Percentiles rank a stretch among this genome's conserved stretches.
phyloP scores from a whole-genome alignment of 1,140 invertebrate species.

The Anthonomus grandis region DNA sequence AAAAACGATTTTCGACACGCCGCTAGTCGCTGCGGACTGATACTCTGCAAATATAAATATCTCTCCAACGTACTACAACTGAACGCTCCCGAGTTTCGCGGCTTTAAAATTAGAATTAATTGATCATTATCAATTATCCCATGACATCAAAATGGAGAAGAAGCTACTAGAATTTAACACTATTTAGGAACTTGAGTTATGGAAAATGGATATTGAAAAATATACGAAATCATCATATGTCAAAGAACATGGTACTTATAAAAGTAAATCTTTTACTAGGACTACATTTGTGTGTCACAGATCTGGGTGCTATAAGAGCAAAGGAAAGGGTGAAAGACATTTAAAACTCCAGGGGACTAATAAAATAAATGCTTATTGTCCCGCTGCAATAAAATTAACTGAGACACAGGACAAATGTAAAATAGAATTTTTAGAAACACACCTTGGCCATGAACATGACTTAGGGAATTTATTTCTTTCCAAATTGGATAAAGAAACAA shows the following conservation, averaged over 20 bases:
- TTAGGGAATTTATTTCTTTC: conserved; percentile 9
- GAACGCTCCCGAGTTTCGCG: too few species aligned
- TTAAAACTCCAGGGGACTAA: conserved; percentile 16
- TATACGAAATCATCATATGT: conserved; percentile 12
- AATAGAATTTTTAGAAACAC: not conserved
- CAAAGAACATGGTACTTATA: conserved; percentile 11
- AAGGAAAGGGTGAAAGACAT: conserved; percentile 11
- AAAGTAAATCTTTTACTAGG: conserved; percentile 1
- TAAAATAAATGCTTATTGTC: conserved; percentile 19
- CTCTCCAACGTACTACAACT: too few species aligned
- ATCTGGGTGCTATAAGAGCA: conserved; percentile 7
- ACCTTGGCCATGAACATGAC: conserved; percentile 14
- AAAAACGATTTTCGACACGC: too few species aligned
- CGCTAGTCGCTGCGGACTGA: too few species aligned
- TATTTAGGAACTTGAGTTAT: too few species aligned
- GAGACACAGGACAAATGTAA: conserved; percentile 2
- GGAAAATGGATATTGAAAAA: conserved; percentile 12
- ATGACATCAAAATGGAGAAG: too few species aligned
- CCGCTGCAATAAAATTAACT: conserved; percentile 1
- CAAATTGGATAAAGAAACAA: not conserved
- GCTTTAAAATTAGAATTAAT: too few species aligned
- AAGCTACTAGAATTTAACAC: too few species aligned
- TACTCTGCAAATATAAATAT: too few species aligned
- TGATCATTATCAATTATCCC: too few species aligned
- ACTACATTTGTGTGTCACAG: conserved; percentile 15